These are phyloP conservation scores for Peribatodes rhomboidaria DNA, from an alignment of 2,888 invertebrate genomes.

Conservation along the genomic window DNA sequence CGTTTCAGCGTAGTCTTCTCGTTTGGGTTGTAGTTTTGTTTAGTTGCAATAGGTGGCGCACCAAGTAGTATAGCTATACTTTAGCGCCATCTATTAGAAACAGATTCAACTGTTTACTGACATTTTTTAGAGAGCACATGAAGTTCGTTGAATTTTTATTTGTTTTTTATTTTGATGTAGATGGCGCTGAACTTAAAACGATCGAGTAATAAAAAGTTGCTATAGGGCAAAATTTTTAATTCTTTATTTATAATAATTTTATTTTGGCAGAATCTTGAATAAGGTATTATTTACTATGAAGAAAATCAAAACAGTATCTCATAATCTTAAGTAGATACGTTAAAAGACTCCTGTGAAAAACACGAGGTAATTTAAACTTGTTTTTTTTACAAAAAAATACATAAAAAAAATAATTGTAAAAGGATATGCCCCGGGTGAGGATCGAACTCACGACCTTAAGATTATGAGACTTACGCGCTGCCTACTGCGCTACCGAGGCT, in stretches of 20 bases:
- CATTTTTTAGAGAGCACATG: too few species aligned
- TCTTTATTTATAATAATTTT: too few species aligned
- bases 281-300: too few species aligned
- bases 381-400: not conserved
- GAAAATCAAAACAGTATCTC: too few species aligned
- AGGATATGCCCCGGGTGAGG: conserved; percentile 93
- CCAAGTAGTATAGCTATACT: not conserved
- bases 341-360: not conserved
- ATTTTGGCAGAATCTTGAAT: too few species aligned
- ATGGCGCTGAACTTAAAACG: not conserved
- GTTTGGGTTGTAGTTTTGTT: not conserved
- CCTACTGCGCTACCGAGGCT: conserved; percentile 95
- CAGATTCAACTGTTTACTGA: not conserved
- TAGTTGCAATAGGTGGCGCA: not conserved
- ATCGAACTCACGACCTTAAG: conserved; percentile 98
- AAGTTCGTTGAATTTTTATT: too few species aligned
- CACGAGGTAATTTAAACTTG: not conserved
- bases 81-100: not conserved
- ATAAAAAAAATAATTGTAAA: conserved; percentile 34
- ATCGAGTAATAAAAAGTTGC: not conserved
- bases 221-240: too few species aligned
- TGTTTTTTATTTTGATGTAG: not conserved
- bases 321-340: too few species aligned
- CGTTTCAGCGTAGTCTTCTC: not conserved
- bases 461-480: conserved; percentile 97